phyloP scores from a whole-genome alignment of 2,888 invertebrate species.

The Drosophila pseudotakahashii region DNA sequence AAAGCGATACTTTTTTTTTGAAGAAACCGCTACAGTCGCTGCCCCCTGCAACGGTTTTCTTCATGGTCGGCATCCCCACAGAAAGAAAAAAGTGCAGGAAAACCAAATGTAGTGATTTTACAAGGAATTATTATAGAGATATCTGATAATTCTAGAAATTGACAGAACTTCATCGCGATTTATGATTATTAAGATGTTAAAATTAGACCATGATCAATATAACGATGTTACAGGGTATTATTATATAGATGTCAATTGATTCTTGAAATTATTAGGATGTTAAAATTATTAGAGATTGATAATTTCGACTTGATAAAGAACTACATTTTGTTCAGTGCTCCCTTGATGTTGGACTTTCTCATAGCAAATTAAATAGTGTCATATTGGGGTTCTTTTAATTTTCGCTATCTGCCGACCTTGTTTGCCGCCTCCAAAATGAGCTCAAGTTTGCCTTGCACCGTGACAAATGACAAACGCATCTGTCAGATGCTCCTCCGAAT shows the following conservation, averaged over 20 bases:
- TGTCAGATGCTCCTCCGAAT: constrained; percentile 25
- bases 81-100: neutral
- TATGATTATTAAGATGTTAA: too few relatives aligned
- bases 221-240: neutral
- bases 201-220: too few relatives aligned
- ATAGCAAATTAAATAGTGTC: constrained; percentile 17
- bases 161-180: too few relatives aligned
- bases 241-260: neutral
- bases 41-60: constrained; percentile 22
- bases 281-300: too few relatives aligned
- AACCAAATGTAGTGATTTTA: neutral
- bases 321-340: too few relatives aligned
- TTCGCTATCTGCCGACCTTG: constrained; percentile 35
- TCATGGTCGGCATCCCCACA: constrained; percentile 8
- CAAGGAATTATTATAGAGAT: neutral
- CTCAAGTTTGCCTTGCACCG: constrained; percentile 35
- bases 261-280: too few relatives aligned
- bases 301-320: too few relatives aligned
- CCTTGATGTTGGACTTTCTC: neutral
- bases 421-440: constrained; percentile 32
- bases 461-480: constrained; percentile 39
- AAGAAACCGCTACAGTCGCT: constrained; percentile 8
- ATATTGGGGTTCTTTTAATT: constrained; percentile 1
- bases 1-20: neutral
- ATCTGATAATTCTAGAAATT: neutral